Conservation (phyloP, 1,140 invertebrate species). For the Nilaparvata lugens region DNA sequence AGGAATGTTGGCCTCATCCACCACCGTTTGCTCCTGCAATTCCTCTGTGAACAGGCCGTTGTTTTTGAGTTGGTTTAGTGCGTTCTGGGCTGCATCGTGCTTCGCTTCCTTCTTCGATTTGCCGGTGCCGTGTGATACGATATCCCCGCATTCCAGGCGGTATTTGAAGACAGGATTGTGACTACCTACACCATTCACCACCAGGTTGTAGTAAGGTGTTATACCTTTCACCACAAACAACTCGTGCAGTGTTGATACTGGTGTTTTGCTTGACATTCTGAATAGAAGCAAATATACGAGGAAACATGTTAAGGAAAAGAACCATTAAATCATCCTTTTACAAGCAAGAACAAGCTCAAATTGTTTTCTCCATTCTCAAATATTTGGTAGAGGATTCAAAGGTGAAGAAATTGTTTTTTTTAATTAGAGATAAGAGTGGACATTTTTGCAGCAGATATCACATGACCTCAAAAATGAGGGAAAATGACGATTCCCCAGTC, state of each 20-base stretch:
- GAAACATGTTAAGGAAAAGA: too few species aligned
- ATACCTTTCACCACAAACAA: slow-evolving; percentile 50
- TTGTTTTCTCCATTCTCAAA: too few species aligned
- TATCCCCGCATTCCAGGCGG: slow-evolving; percentile 38
- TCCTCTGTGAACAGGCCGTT: not conserved
- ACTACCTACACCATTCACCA: slow-evolving; percentile 56
- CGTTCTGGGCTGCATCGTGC: slow-evolving; percentile 50
- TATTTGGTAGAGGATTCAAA: too few species aligned
- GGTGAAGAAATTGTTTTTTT: too few species aligned
- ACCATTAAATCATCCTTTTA: too few species aligned
- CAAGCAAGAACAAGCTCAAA: too few species aligned
- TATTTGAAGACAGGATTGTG: slow-evolving; percentile 64
- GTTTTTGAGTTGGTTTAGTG: slow-evolving; percentile 37
- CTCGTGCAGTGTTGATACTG: slow-evolving; percentile 63
- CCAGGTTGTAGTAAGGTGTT: slow-evolving; percentile 55
- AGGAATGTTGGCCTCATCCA: slow-evolving; percentile 5
- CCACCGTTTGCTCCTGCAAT: slow-evolving; percentile 3
- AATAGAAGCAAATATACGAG: too few species aligned
- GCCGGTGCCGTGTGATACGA: slow-evolving; percentile 42
- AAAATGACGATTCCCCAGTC: too few species aligned
- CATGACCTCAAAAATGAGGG: too few species aligned
- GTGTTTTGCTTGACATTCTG: slow-evolving; percentile 42
- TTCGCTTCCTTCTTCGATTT: slow-evolving; percentile 63
- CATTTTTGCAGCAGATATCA: too few species aligned
- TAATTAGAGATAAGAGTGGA: too few species aligned